These are phyloP conservation scores for Petrocephalus zakoni DNA, from an alignment of 2,113 vertebrate species.

Conservation along the genomic window DNA sequence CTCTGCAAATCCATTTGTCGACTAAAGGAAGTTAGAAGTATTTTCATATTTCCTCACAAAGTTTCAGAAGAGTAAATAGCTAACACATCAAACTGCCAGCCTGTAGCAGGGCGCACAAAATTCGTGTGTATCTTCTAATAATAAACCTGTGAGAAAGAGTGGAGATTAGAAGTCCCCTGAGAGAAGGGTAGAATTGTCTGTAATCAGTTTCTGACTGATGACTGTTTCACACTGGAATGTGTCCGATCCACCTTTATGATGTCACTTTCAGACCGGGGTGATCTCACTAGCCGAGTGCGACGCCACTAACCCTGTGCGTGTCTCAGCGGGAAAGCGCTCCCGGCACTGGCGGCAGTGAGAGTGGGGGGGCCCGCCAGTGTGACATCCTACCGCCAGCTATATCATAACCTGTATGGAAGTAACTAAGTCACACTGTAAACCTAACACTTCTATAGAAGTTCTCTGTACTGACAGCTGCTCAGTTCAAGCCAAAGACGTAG, in stretches of 20 bases:
- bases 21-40: constrained; percentile 31
- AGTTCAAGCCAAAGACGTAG: not conserved
- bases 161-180: constrained; percentile 20
- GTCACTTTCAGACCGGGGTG: constrained; percentile 44
- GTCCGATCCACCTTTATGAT: constrained; percentile 48
- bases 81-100: not conserved
- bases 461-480: not conserved
- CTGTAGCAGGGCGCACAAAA: not conserved
- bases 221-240: constrained; percentile 48
- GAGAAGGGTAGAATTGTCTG: constrained; percentile 42
- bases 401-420: not conserved
- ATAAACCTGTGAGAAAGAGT: constrained; percentile 32
- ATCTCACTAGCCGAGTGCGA: constrained; percentile 20
- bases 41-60: constrained; percentile 9
- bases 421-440: not conserved
- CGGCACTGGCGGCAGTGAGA: not conserved
- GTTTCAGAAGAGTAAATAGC: not conserved
- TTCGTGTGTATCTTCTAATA: not conserved
- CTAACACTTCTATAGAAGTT: not conserved
- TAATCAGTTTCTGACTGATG: constrained; percentile 50
- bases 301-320: not conserved
- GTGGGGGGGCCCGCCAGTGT: not conserved
- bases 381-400: not conserved
- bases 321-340: not conserved
- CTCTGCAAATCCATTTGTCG: constrained; percentile 30